Evolutionary conservation across 2,888 invertebrate genomes (phyloP).

Genomic region (Monoplex corrugatus): DNA sequence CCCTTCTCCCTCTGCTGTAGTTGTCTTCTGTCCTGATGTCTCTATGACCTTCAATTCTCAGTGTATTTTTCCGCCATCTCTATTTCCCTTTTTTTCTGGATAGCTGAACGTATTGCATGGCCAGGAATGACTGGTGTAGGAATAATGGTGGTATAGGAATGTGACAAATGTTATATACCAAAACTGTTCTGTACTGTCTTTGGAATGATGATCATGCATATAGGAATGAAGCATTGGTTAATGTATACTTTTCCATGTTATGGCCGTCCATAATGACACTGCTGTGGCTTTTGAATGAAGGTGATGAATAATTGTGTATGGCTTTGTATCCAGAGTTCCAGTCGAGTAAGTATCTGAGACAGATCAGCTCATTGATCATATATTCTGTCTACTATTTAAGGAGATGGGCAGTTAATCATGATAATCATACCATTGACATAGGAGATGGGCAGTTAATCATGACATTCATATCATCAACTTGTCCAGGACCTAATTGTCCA

Average conservation of each 20-base stretch:
- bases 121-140: too few relatives aligned
- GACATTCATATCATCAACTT: background rate
- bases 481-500: background rate
- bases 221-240: too few relatives aligned
- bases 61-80: background rate
- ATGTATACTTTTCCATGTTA: too few relatives aligned
- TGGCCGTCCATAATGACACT: too few relatives aligned
- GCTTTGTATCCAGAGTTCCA: slow-evolving; percentile 47
- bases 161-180: too few relatives aligned
- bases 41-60: background rate
- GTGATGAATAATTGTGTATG: slow-evolving; percentile 20
- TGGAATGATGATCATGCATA: too few relatives aligned
- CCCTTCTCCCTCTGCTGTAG: background rate
- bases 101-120: background rate
- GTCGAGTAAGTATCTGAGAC: slow-evolving; percentile 39
- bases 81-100: background rate
- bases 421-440: background rate
- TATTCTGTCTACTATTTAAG: background rate
- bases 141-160: too few relatives aligned
- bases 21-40: background rate
- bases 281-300: background rate
- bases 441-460: background rate
- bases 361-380: background rate
- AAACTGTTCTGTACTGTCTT: too few relatives aligned
- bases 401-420: slow-evolving; percentile 1